These are phyloP conservation scores for Choreutis nemorana DNA, from an alignment of 2,888 invertebrate genomes.

Conservation along the genomic window DNA sequence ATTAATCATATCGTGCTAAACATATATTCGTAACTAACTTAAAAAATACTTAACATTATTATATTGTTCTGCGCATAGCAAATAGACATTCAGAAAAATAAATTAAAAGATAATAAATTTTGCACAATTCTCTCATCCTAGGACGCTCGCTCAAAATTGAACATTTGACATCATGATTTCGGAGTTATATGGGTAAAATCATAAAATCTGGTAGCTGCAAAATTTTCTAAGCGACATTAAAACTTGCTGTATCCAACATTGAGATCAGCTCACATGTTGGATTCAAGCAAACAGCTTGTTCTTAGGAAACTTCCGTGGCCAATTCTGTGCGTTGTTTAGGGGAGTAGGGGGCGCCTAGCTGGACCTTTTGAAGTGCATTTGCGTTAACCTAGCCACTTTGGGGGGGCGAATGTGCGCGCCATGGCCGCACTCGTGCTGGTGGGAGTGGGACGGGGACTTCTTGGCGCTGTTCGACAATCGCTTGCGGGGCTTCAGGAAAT, in stretches of 20 bases:
- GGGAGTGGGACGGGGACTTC: constrained; percentile 51
- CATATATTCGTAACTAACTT: constrained; percentile 48
- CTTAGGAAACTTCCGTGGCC: background rate
- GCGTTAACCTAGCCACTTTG: constrained; percentile 50
- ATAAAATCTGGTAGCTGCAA: background rate
- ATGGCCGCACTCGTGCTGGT: constrained; percentile 53
- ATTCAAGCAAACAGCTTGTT: too few relatives aligned
- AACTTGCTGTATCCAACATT: too few relatives aligned
- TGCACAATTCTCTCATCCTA: constrained; percentile 38
- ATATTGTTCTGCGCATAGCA: constrained; percentile 28
- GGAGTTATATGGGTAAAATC: too few relatives aligned
- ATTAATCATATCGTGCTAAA: constrained; percentile 40
- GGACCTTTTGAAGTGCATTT: constrained; percentile 47
- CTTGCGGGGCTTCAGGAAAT: constrained; percentile 73
- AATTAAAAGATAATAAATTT: constrained; percentile 50
- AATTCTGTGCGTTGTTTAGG: constrained; percentile 11
- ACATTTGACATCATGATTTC: too few relatives aligned
- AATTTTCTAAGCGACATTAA: too few relatives aligned
- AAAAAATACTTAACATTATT: constrained; percentile 61
- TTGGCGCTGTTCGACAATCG: constrained; percentile 58
- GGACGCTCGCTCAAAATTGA: constrained; percentile 23
- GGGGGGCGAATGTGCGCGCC: constrained; percentile 57
- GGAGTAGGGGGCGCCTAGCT: constrained; percentile 33
- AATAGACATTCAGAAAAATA: constrained; percentile 42
- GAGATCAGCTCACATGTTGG: too few relatives aligned